These are phyloP conservation scores for Tympanoctomys barrerae DNA, from an alignment of 2,797 vertebrate species.

Conservation along the genomic window DNA sequence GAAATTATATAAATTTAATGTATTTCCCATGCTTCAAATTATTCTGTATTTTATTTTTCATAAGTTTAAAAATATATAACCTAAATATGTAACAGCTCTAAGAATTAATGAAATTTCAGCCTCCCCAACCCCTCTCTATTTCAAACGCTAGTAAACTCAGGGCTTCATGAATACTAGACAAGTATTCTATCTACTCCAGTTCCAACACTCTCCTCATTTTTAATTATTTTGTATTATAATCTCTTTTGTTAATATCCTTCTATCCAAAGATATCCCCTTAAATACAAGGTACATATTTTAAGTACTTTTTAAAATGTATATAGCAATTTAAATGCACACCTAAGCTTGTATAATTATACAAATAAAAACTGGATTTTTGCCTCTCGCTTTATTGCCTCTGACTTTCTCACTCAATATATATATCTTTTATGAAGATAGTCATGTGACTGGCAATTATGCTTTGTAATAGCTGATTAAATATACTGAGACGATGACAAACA, in stretches of 20 bases:
- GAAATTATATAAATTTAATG: background rate
- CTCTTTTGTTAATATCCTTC: background rate
- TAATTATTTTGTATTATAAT: background rate
- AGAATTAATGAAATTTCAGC: background rate
- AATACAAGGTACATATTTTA: background rate
- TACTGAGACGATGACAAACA: background rate
- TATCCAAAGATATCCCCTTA: background rate
- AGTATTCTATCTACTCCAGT: background rate
- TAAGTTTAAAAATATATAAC: background rate
- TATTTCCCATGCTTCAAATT: background rate
- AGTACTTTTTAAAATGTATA: background rate
- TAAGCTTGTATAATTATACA: background rate
- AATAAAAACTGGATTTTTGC: slow-evolving; percentile 24
- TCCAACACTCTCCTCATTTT: background rate
- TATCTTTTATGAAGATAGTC: background rate
- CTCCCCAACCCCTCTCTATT: background rate
- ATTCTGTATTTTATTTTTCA: background rate
- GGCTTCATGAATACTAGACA: background rate
- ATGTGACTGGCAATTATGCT: background rate
- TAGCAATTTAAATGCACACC: background rate
- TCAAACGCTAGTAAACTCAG: background rate
- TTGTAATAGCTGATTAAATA: background rate
- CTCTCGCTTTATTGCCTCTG: background rate
- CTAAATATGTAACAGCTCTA: background rate
- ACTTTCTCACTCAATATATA: background rate